Base-by-base conservation (phyloP, 2,797 vertebrate species). In the Pseudomugil tenellus region DNA sequence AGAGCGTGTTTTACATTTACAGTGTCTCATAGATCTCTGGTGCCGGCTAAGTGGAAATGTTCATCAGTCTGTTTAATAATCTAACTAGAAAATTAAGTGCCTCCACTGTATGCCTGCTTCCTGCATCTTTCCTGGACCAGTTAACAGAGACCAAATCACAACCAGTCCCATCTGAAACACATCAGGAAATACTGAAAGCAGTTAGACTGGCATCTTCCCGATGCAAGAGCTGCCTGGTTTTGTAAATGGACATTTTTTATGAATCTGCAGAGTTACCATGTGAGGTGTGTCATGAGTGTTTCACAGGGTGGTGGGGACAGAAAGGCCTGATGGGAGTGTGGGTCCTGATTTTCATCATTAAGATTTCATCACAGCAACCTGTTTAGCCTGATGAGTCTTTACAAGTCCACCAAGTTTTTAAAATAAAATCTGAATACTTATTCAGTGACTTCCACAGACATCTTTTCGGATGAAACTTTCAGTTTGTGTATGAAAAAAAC, bases 71-170 rank as follows among this genome's bases (percentile, higher is more conserved):
- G 39, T 43, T 43, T 48, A 35, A 66, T 57, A 68, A 65, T 80
- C 75, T 66, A 34, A 62, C 72, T 62, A 70, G 51, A 61, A 67
- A 70, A 54, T 70, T 72, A 72, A 86, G 71, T 79, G 75, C 21
- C 74, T 74, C 73, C 73, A 82, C 79, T 80, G 79, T 84, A 67
- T 79, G 61, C 64, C 66, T 72, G 62, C 70, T 65, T 41, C 32
- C 74, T 79, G 70, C 70, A 74, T 85, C 72, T 71, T 69, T 70
- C 74, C 73, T 76, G 67, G 71, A 70, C 78, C 58, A 41, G 70
- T 77, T 84, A 70, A 68, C 62, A 64, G 59, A 76, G 70, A 77
- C 87, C 81, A 80, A 85, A 87, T 86, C 83, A 87, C 74, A 84
- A 78, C 78, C 66, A 32, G 58, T 23, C 43, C 70, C 81, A 81